phyloP scores from a whole-genome alignment of 2,113 vertebrate species.

The Myrmecobius fasciatus region DNA sequence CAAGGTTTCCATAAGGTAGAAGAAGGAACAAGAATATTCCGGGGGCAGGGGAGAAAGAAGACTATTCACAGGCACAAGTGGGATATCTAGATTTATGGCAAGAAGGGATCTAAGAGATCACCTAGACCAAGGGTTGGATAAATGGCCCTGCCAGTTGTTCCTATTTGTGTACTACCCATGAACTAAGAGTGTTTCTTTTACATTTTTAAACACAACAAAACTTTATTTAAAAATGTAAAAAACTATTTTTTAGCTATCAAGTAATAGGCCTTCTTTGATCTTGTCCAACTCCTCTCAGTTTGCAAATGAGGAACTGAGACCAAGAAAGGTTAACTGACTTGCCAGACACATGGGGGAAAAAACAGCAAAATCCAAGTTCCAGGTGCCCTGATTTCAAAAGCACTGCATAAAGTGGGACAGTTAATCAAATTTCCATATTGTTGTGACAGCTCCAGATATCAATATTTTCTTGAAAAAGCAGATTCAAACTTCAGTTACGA shows the following conservation, averaged over 20 bases:
- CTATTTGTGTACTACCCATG: too few species aligned
- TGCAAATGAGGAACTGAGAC: neutral
- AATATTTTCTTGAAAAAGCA: neutral
- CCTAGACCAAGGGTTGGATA: neutral
- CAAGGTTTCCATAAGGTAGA: neutral
- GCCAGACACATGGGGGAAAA: neutral
- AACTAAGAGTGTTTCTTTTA: neutral
- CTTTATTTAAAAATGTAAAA: neutral
- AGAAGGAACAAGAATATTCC: neutral
- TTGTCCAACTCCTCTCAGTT: neutral
- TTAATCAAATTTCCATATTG: neutral
- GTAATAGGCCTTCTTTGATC: neutral
- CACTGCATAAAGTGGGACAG: neutral
- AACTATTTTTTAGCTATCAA: neutral
- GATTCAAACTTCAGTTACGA: neutral
- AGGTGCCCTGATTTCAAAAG: neutral
- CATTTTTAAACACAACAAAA: neutral
- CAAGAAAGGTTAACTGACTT: neutral
- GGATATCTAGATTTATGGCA: neutral
- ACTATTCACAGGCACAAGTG: neutral
- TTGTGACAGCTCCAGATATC: neutral
- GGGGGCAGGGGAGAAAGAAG: too few species aligned
- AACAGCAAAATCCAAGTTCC: neutral
- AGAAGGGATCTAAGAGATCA: neutral
- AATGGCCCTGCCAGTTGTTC: neutral